Evolutionary conservation across 2,113 vertebrate genomes (phyloP).

Genomic region (Lasiurus borealis): DNA sequence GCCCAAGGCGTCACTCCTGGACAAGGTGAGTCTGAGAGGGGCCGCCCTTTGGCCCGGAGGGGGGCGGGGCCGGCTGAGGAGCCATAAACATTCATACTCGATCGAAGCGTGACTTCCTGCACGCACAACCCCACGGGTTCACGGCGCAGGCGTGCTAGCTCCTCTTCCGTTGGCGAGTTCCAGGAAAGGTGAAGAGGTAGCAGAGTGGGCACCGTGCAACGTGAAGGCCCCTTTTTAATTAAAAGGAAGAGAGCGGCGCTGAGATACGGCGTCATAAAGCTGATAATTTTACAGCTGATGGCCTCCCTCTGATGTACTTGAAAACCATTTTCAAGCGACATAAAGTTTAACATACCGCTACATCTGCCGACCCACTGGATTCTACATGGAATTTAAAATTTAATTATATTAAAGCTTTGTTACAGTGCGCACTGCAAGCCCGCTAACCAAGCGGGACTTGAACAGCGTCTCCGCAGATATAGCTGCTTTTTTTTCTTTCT

Average conservation of each 20-base stretch:
- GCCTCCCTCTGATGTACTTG: constrained; percentile 95
- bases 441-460: constrained; percentile 83
- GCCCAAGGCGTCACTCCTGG: not conserved
- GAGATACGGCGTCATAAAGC: constrained; percentile 90
- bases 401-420: constrained; percentile 93
- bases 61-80: not conserved
- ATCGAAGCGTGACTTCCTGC: not conserved
- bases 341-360: constrained; percentile 97
- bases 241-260: constrained; percentile 87
- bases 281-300: constrained; percentile 96
- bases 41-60: not conserved
- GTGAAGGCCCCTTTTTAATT: constrained; percentile 90
- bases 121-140: not conserved
- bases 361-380: constrained; percentile 96
- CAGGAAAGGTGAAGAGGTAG: constrained; percentile 62
- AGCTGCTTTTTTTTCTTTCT: constrained; percentile 58
- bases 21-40: not conserved
- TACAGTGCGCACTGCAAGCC: constrained; percentile 82
- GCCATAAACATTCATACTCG: constrained; percentile 35
- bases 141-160: rapidly evolving
- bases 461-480: constrained; percentile 70
- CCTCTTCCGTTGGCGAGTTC: constrained; percentile 23
- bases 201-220: constrained; percentile 72
- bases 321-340: constrained; percentile 98
- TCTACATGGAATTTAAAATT: constrained; percentile 94